Conservation (phyloP, 1,140 invertebrate species). For the Pentalonia nigronervosa region DNA sequence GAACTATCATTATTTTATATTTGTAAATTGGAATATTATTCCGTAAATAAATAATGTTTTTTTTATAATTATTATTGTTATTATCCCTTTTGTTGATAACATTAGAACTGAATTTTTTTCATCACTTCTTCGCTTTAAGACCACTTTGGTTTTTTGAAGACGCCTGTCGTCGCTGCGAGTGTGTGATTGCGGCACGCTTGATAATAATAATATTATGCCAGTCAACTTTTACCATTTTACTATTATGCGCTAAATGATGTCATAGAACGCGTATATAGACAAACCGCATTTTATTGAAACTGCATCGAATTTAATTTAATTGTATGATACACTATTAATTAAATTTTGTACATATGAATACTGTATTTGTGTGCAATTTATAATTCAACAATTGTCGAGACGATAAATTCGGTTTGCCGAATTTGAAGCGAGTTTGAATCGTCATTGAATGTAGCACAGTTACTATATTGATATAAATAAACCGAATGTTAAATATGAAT, state of each 20-base stretch:
- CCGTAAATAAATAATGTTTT: too few species aligned
- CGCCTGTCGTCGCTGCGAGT: not conserved
- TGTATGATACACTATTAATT: not conserved
- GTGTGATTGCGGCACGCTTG: not conserved
- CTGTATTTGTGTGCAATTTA: too few species aligned
- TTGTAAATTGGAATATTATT: too few species aligned
- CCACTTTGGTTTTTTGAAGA: not conserved
- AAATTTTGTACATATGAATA: not conserved
- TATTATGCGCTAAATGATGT: not conserved
- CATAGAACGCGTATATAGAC: not conserved
- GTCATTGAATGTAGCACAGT: not conserved
- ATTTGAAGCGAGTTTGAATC: not conserved
- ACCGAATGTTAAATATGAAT: not conserved
- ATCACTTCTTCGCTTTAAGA: not conserved
- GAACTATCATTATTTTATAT: too few species aligned
- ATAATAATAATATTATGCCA: conserved; percentile 15
- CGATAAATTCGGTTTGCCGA: not conserved
- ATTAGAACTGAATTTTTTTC: not conserved
- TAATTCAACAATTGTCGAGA: not conserved
- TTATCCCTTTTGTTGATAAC: not conserved
- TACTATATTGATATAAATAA: not conserved
- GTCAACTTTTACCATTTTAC: not conserved
- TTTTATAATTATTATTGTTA: too few species aligned
- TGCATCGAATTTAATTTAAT: not conserved
- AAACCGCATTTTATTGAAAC: not conserved